phyloP scores from a whole-genome alignment of 2,113 vertebrate genomes.

The Riparia riparia region DNA sequence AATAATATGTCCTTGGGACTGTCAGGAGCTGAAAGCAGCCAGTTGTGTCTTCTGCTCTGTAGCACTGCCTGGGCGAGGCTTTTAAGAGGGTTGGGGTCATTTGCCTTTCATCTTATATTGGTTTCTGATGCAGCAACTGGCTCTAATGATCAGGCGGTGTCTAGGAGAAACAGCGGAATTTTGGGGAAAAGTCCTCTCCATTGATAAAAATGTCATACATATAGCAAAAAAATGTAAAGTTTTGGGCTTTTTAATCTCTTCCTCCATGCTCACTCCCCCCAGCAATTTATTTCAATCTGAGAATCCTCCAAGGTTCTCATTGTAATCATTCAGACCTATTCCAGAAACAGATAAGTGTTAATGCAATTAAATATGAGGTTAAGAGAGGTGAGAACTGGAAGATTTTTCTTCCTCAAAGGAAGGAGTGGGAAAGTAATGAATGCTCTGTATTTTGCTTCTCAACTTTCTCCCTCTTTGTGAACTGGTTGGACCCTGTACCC shows the following conservation, averaged over 20 bases:
- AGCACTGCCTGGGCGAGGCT: background rate
- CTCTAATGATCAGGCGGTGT: background rate
- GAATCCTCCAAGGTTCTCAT: background rate
- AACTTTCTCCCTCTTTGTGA: background rate
- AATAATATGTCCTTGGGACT: background rate
- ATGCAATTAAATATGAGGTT: background rate
- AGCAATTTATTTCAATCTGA: background rate
- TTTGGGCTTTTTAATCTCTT: background rate
- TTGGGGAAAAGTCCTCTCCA: background rate
- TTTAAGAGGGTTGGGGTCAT: background rate
- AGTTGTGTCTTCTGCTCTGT: background rate
- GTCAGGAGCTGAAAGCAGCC: background rate
- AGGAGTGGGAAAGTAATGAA: background rate
- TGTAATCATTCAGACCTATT: background rate
- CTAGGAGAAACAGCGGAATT: background rate
- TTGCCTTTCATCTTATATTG: background rate
- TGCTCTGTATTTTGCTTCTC: background rate
- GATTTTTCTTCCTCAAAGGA: background rate
- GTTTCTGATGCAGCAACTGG: background rate
- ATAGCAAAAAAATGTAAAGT: background rate
- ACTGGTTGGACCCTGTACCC: background rate
- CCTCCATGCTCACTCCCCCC: rapidly evolving
- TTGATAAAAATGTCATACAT: background rate
- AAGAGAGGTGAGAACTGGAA: background rate
- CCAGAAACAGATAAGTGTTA: background rate